A percentile compares a stretch with the other conserved stretches of the same genome.
These are phyloP conservation scores for Littorina saxatilis DNA, from an alignment of 1,140 invertebrate species.

Conservation along the genomic window DNA sequence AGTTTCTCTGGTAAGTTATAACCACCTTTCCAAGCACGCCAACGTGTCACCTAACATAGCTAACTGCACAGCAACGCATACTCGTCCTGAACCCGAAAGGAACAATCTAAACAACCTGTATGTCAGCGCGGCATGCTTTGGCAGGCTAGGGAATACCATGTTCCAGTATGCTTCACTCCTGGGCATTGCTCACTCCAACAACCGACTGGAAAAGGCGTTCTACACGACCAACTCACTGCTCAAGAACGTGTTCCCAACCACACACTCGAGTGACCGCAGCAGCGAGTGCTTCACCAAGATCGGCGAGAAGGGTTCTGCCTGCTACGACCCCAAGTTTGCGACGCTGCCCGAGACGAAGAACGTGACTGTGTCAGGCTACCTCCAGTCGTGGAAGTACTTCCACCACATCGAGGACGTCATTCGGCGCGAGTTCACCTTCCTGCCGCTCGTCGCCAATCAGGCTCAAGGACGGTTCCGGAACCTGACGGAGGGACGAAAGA, in stretches of 20 bases:
- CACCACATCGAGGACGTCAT: background rate
- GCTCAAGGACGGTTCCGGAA: slow-evolving; percentile 12
- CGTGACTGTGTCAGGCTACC: slow-evolving; percentile 31
- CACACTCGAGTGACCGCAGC: background rate
- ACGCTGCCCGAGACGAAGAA: background rate
- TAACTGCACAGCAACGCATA: too few relatives aligned
- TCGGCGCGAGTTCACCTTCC: background rate
- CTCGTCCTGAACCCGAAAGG: too few relatives aligned
- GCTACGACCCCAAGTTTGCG: slow-evolving; percentile 18
- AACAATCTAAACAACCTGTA: too few relatives aligned
- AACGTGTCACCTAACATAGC: too few relatives aligned
- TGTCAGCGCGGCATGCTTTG: too few relatives aligned
- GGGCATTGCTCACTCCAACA: too few relatives aligned
- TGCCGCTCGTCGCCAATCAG: background rate
- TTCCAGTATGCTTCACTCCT: too few relatives aligned
- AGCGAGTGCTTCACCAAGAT: background rate
- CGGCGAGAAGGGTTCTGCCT: background rate
- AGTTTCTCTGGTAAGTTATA: too few relatives aligned
- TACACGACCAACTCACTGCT: background rate
- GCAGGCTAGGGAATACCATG: too few relatives aligned
- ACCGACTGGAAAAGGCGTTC: background rate
- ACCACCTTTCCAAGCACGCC: too few relatives aligned
- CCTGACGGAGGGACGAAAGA: too few relatives aligned
- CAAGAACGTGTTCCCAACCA: background rate
- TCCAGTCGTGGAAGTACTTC: slow-evolving; percentile 53